A percentile compares a stretch with the other conserved stretches of the same genome.
phyloP scores from a whole-genome alignment of 2,888 invertebrate species.

The Junonia oenone region DNA sequence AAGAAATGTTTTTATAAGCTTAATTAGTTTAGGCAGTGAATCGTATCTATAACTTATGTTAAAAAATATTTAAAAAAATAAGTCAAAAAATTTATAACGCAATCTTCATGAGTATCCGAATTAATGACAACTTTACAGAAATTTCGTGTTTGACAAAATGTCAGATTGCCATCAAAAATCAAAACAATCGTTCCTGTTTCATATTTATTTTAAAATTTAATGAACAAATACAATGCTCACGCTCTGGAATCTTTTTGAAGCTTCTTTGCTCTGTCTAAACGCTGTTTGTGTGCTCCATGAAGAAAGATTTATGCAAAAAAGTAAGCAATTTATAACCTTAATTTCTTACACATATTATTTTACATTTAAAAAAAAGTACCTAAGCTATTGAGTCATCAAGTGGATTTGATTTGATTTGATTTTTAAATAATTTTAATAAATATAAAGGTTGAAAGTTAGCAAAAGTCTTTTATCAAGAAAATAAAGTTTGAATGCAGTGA shows the following conservation, averaged over 20 bases:
- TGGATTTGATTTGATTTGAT: no score
- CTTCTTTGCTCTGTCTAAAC: constrained; percentile 92
- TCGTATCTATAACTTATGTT: no score
- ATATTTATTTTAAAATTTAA: constrained; percentile 1
- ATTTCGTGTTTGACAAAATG: constrained; percentile 1
- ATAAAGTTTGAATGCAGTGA: no score
- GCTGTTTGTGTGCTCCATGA: constrained; percentile 97
- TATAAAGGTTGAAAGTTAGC: no score
- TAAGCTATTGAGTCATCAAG: no score
- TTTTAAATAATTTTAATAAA: no score
- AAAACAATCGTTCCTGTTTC: constrained; percentile 14
- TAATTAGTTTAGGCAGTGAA: no score
- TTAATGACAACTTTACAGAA: not conserved
- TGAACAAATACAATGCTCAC: constrained; percentile 82
- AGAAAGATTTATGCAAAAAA: constrained; percentile 94
- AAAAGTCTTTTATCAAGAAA: no score
- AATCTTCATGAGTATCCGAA: not conserved
- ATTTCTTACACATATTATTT: not conserved
- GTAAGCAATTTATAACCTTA: constrained; percentile 69
- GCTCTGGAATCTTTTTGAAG: constrained; percentile 96
- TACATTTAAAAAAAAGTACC: not conserved
- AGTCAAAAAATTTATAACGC: no score
- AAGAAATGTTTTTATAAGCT: no score
- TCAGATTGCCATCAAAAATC: constrained; percentile 13
- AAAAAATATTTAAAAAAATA: no score